Conservation (phyloP, 2,113 vertebrate genomes). For the Marcusenius ussheri region DNA sequence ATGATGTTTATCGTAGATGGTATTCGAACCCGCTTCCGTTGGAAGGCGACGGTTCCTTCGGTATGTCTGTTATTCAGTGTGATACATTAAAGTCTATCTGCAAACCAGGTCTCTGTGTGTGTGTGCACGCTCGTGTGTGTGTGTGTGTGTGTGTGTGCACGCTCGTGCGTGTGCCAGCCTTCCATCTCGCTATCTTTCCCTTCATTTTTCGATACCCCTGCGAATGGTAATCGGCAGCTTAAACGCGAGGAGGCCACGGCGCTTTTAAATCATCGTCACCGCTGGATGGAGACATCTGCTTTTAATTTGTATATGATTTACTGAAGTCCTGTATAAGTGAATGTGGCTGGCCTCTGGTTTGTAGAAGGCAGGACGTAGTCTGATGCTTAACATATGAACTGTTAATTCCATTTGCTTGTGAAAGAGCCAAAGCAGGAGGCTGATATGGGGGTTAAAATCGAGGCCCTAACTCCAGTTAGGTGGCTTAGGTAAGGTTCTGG, state of each 20-base stretch:
- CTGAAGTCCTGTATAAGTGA: background rate
- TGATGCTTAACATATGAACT: background rate
- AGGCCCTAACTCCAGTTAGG: background rate
- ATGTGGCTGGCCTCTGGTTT: background rate
- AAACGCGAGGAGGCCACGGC: background rate
- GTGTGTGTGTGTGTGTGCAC: background rate
- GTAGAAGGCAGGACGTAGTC: background rate
- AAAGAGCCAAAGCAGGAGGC: background rate
- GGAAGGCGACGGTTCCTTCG: constrained; percentile 99
- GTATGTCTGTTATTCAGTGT: constrained; percentile 99
- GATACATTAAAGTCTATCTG: constrained; percentile 99
- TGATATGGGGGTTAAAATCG: background rate
- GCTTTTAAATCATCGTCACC: background rate
- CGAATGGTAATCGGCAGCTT: background rate
- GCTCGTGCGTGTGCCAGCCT: background rate
- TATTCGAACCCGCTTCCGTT: constrained; percentile 99
- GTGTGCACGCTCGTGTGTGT: background rate
- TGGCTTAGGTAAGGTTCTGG: background rate
- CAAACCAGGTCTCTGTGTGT: background rate
- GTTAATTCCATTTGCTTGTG: background rate
- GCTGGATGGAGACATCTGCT: background rate
- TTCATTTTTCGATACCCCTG: background rate
- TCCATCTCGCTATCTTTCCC: background rate
- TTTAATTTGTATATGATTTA: background rate
- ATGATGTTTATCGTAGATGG: constrained; percentile 99